Base-by-base conservation (phyloP, 2,113 vertebrate species). In the Pterocles burchelli region DNA sequence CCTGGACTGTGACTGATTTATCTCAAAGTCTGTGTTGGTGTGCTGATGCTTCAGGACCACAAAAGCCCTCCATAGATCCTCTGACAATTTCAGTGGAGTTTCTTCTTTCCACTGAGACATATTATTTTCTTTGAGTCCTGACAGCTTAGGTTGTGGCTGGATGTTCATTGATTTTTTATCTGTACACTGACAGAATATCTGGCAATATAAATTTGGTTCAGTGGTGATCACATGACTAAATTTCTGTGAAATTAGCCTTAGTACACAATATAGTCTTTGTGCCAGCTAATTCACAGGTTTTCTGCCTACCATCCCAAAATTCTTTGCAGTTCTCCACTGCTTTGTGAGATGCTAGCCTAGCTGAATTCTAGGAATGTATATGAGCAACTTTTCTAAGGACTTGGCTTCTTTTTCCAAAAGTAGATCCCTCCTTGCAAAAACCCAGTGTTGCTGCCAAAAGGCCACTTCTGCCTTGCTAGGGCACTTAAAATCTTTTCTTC, bases 281-380 rank as follows among this genome's bases (percentile, higher is more conserved):
- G 82, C 54, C 81, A 73, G 66, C 58, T 70, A 85, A 54, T 62
- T 93, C 45, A 54, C 17, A 72, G n/a, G 33, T 82, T 85, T 76
- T 88, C 74, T 95, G 71, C 45, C 85, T 90, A 66, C 21, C 61
- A 34, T 68, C 82, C 66, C 46, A 65, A 91, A 79, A 31, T 49
- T 38, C 21, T 89, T 89, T 89, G 73, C 45, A 91, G 2, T 85
- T 90, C 49, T 85, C 85, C 17, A 65, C 54, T 58, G n/a, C 31
- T 89, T 72, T 85, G 75, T 79, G 49, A 88, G 54, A 45, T 90
- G 78, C 88, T 58, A 95, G 36, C 36, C 34, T 28, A 83, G 75
- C 26, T 87, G 77, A 94, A 89, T 78, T 93, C 68, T 76, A 95
- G 75, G 79, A 90, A 89, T 80, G 54, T 51, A 85, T 93, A 54